Evolutionary conservation across 2,888 invertebrate genomes (phyloP).

Genomic region (Craniophora ligustri): DNA sequence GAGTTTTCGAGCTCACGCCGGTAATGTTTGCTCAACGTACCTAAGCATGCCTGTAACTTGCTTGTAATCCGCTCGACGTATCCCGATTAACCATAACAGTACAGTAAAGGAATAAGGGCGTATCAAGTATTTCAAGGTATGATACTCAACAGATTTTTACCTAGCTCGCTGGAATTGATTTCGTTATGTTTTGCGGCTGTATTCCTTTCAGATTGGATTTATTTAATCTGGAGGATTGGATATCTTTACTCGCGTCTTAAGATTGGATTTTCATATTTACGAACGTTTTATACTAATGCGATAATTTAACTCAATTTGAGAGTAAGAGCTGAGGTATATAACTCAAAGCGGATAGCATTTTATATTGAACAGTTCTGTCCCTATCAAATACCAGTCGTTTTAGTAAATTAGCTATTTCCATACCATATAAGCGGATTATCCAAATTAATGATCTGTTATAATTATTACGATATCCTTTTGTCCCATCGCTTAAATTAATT

Average conservation of each 20-base stretch:
- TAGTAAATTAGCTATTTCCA: conserved; percentile 10
- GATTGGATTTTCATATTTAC: conserved; percentile 20
- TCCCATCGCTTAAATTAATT: conserved; percentile 1
- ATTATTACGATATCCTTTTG: conserved; percentile 24
- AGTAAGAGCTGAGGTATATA: too few species aligned
- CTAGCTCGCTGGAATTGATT: conserved; percentile 27
- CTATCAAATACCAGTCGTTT: conserved; percentile 8
- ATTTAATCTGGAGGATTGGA: conserved; percentile 11
- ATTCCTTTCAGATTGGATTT: conserved; percentile 27
- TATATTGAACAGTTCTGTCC: too few species aligned
- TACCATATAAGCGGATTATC: conserved; percentile 19
- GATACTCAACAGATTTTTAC: conserved; percentile 34
- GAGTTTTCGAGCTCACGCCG: conserved; percentile 65
- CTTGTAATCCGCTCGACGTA: conserved; percentile 47
- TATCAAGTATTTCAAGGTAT: conserved; percentile 34
- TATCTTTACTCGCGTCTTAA: neutral
- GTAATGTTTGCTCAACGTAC: conserved; percentile 60
- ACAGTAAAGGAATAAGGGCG: conserved; percentile 31
- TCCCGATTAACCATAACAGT: conserved; percentile 53
- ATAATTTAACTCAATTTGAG: too few species aligned
- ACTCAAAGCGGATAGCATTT: too few species aligned
- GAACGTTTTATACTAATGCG: too few species aligned
- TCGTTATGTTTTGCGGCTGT: conserved; percentile 20
- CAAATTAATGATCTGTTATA: conserved; percentile 20
- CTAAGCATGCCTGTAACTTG: conserved; percentile 53